Evolutionary conservation across 2,888 invertebrate genomes (phyloP), one percentile per base, ranked within the genome.

Genomic region (Epirrhoe tristata): DNA sequence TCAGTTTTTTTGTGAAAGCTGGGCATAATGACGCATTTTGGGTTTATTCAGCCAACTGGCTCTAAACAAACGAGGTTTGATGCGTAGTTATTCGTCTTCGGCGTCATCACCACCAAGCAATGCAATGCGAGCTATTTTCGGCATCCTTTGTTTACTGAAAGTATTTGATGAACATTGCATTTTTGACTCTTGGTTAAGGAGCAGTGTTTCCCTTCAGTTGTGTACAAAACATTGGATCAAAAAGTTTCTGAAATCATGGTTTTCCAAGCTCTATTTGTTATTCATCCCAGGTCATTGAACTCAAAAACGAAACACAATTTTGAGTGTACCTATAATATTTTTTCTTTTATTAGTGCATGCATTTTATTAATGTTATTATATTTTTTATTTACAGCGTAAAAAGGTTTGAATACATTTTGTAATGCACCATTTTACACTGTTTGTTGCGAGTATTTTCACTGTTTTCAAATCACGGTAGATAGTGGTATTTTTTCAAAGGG

Each of bases 311-410:
- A 43, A 43, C 12, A 43, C 39, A 43, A 2, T 36, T 36, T 36
- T 36, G 7, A 8, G 7, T 10, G 36, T 10, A 6, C 8, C 43
- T 46, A 1, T 6, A 6, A 4, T 6, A 4, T 6, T 46, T n/a
- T 14, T 43, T 39, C 8, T 58, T 55, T 48, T 16, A 31, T 39
- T 63, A 53, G 7, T 58, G 67, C 60, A 64, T 69, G 51, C 53
- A 61, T 66, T 58, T 39, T 32, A 66, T 36, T 63, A 69, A 72
- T 72, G 60, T 63, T 54, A 39, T 74, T 72, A 77, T 68, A 74
- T 81, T 81, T n/a, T 85, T 83, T 84, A 75, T 88, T 91, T 90
- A 74, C 91, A 92, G 91, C 87, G 87, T 73, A 91, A 89, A 86
- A 90, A 91, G 92, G 92, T 92, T 88, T 88, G 90, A 78, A 71